Evolutionary conservation across 2,113 vertebrate species (phyloP).

Genomic region (Crotalus helleri): DNA sequence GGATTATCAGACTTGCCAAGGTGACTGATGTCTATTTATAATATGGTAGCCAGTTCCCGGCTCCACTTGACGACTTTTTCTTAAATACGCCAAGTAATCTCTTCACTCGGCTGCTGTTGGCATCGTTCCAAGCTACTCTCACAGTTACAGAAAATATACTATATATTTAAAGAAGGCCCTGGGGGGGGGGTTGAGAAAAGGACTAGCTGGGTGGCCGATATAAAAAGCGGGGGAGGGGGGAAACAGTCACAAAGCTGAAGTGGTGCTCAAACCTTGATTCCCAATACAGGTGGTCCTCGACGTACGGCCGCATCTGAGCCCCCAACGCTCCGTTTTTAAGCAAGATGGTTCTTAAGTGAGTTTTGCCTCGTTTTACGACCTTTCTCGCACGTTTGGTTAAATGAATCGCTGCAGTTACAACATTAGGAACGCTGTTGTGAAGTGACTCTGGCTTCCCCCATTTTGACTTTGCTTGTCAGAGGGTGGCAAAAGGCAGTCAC

Average conservation of each 20-base stretch:
- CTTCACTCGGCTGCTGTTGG: background rate
- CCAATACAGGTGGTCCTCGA: background rate
- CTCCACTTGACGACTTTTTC: background rate
- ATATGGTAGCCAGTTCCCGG: background rate
- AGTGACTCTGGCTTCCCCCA: background rate
- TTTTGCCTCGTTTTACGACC: background rate
- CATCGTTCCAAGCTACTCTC: background rate
- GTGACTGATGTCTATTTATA: background rate
- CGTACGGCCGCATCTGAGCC: background rate
- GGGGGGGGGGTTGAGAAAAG: background rate
- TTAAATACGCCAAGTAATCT: background rate
- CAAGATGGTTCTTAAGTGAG: background rate
- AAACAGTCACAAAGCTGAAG: background rate
- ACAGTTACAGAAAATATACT: background rate
- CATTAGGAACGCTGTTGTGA: background rate
- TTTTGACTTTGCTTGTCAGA: too few relatives aligned
- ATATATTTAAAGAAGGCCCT: too few relatives aligned
- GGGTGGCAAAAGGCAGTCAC: too few relatives aligned
- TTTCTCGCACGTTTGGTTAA: background rate
- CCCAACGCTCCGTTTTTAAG: background rate
- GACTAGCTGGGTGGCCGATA: background rate
- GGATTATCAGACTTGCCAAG: background rate
- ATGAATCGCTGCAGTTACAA: background rate
- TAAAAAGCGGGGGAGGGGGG: background rate
- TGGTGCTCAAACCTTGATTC: background rate